A percentile compares a stretch with the other conserved stretches of the same genome.
Conservation (phyloP, 2,113 vertebrate species). For the Lasiurus cinereus region DNA sequence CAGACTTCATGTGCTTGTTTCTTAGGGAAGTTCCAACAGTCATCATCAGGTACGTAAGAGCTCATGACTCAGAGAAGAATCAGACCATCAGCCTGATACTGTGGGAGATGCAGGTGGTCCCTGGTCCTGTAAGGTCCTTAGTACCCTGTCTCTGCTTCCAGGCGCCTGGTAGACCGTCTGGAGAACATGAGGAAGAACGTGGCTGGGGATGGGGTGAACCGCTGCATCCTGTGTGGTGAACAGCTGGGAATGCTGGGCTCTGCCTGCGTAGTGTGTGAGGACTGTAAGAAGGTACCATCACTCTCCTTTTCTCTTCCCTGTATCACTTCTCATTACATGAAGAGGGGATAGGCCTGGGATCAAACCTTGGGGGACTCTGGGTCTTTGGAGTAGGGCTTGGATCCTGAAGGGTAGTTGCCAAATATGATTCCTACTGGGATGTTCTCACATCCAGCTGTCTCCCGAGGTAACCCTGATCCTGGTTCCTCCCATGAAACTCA, state of each 20-base stretch:
- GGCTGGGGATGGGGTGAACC: constrained; percentile 93
- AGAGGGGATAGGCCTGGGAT: background rate
- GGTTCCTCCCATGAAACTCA: background rate
- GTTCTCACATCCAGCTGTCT: background rate
- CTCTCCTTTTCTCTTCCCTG: background rate
- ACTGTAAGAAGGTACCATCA: constrained; percentile 94
- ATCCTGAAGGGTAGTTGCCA: background rate
- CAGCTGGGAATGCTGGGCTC: constrained; percentile 91
- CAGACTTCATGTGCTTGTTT: background rate
- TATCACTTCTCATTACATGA: background rate
- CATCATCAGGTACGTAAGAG: background rate
- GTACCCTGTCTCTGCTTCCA: constrained; percentile 75
- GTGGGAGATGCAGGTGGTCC: background rate
- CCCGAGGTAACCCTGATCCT: background rate
- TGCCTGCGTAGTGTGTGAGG: constrained; percentile 92
- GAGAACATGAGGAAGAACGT: constrained; percentile 93
- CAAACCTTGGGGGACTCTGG: background rate
- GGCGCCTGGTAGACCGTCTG: constrained; percentile 93
- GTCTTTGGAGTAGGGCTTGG: background rate
- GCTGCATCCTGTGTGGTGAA: constrained; percentile 94
- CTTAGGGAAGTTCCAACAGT: background rate
- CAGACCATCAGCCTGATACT: background rate
- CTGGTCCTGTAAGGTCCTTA: fast-evolving
- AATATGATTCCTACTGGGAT: background rate
- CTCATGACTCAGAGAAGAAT: background rate